Evolutionary conservation across 2,888 invertebrate genomes (phyloP).

Genomic region (Lomographa bimaculata): DNA sequence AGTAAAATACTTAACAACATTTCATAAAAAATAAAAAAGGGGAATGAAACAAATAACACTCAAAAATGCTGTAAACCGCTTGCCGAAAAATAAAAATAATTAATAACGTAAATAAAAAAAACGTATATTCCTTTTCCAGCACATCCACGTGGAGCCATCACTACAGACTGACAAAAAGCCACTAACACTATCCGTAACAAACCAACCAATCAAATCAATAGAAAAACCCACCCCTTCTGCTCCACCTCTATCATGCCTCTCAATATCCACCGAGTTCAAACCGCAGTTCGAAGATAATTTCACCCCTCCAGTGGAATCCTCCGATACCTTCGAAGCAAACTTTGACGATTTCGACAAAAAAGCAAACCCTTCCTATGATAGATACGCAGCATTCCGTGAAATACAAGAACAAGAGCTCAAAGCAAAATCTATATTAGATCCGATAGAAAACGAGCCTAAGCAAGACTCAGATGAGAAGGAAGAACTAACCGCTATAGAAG

Average conservation of each 20-base stretch:
- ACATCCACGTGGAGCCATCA: slow-evolving; percentile 64
- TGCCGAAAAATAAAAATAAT: too few species aligned
- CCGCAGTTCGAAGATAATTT: slow-evolving; percentile 87
- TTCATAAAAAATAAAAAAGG: too few species aligned
- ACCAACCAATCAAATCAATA: slow-evolving; percentile 22
- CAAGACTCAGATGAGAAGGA: slow-evolving; percentile 70
- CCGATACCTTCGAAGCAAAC: slow-evolving; percentile 86
- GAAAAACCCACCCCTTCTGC: slow-evolving; percentile 37
- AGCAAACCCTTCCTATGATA: slow-evolving; percentile 86
- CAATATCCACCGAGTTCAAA: slow-evolving; percentile 54
- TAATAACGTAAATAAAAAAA: too few species aligned
- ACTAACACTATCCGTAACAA: slow-evolving; percentile 33
- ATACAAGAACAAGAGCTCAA: slow-evolving; percentile 90
- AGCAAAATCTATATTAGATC: slow-evolving; percentile 64
- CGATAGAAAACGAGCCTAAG: slow-evolving; percentile 55
- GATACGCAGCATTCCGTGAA: slow-evolving; percentile 95
- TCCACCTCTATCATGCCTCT: slow-evolving; percentile 32
- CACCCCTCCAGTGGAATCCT: slow-evolving; percentile 60
- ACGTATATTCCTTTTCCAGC: slow-evolving; percentile 42
- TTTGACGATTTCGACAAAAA: slow-evolving; percentile 85
- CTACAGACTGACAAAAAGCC: slow-evolving; percentile 47
- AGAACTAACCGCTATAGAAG: slow-evolving; percentile 59
- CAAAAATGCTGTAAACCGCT: too few species aligned
- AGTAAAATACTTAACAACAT: too few species aligned
- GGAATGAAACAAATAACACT: too few species aligned